Evolutionary conservation across 2,113 vertebrate species (phyloP).

Genomic region (Varanus salvator): DNA sequence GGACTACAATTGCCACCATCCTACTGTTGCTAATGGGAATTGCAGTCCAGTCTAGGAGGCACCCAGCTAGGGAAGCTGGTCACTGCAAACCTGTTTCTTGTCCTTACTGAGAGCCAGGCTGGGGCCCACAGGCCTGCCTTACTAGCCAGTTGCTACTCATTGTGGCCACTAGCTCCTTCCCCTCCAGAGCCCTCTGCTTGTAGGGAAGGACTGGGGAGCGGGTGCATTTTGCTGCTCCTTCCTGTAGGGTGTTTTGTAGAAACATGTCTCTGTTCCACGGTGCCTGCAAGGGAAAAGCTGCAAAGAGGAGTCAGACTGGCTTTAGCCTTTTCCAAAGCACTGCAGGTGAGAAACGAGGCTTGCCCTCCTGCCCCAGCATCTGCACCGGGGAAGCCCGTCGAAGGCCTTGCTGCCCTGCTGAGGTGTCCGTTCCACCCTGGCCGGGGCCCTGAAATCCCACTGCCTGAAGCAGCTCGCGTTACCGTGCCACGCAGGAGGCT

Average conservation of each 20-base stretch:
- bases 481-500: neutral
- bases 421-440: too few species aligned
- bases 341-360: neutral
- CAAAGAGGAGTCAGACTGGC: neutral
- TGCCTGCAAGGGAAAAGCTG: too few species aligned
- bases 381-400: too few species aligned
- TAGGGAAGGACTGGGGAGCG: neutral
- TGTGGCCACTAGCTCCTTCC: neutral
- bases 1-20: too few species aligned
- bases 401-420: neutral
- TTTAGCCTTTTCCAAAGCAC: neutral
- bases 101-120: neutral
- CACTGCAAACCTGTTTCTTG: neutral
- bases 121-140: neutral
- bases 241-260: too few species aligned
- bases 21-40: too few species aligned
- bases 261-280: neutral
- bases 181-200: neutral
- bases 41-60: neutral
- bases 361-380: neutral
- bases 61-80: too few species aligned
- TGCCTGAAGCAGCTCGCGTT: too few species aligned
- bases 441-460: neutral
- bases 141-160: too few species aligned
- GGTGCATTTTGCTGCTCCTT: neutral